Evolutionary conservation across 2,113 vertebrate species (phyloP).

Genomic region (Scortum barcoo): DNA sequence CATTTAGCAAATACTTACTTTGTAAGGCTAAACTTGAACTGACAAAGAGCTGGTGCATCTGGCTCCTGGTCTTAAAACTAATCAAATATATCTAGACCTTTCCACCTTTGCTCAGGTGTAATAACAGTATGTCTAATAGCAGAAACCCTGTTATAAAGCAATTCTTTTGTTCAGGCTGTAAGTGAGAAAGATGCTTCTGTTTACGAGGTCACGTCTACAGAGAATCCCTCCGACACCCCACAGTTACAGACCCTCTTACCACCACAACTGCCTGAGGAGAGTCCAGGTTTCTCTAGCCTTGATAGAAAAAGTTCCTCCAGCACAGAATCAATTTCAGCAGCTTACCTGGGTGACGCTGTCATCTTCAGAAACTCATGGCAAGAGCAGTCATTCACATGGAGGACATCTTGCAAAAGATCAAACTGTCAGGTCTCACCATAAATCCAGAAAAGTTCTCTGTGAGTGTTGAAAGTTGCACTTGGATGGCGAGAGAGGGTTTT

Average conservation of each 20-base stretch:
- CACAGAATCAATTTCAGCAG: slow-evolving; percentile 28
- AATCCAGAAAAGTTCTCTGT: slow-evolving; percentile 7
- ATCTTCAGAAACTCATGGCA: slow-evolving; percentile 16
- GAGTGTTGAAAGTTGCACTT: background rate
- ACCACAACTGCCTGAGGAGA: background rate
- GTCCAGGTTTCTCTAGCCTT: slow-evolving; percentile 7
- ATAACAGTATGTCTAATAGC: too few relatives aligned
- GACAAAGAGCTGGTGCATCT: background rate
- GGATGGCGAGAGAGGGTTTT: background rate
- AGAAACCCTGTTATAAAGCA: background rate
- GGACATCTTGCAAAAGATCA: slow-evolving; percentile 31
- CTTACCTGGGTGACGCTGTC: slow-evolving; percentile 6
- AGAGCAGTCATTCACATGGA: slow-evolving; percentile 18
- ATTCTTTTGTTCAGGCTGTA: background rate
- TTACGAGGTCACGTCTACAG: background rate
- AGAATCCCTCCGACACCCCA: background rate
- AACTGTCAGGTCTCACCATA: slow-evolving; percentile 13
- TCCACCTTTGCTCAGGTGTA: background rate
- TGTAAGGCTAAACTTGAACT: background rate
- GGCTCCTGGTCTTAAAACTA: background rate
- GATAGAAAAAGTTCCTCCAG: slow-evolving; percentile 1
- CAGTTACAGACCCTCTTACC: background rate
- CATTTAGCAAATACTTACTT: too few relatives aligned
- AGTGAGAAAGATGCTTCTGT: background rate
- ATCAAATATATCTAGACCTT: background rate